Conservation (phyloP, 2,888 invertebrate genomes). For the Agriopis aurantiaria region DNA sequence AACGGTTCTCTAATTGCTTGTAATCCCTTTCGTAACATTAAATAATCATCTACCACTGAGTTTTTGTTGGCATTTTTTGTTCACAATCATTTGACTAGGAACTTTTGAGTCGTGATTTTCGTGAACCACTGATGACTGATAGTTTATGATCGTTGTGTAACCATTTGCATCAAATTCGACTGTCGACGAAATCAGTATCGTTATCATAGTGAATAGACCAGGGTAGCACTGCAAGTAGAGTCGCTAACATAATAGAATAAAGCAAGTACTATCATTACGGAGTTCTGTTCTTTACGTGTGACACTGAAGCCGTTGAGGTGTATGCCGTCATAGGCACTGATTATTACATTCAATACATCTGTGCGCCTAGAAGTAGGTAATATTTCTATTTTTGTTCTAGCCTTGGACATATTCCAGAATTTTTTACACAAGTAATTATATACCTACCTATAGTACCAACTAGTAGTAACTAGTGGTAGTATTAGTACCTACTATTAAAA, state of each 20-base stretch:
- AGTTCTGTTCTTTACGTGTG: conserved; percentile 42
- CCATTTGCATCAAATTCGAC: conserved; percentile 9
- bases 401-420: conserved; percentile 37
- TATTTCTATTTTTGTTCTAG: conserved; percentile 23
- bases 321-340: conserved; percentile 57
- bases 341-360: conserved; percentile 48
- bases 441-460: too few species aligned
- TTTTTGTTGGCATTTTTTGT: conserved; percentile 25
- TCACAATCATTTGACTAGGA: conserved; percentile 18
- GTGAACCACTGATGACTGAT: conserved; percentile 26
- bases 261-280: too few species aligned
- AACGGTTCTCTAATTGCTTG: conserved; percentile 24
- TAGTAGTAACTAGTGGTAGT: too few species aligned
- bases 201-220: conserved; percentile 1
- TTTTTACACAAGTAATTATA: background rate
- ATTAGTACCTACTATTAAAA: too few species aligned
- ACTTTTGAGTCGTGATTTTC: conserved; percentile 23
- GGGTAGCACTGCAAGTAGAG: background rate
- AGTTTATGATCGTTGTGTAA: conserved; percentile 21
- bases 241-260: too few species aligned
- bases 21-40: conserved; percentile 29
- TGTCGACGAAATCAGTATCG: conserved; percentile 3
- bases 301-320: conserved; percentile 59
- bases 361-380: conserved; percentile 43
- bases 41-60: conserved; percentile 13